Percentiles rank a stretch among this genome's conserved stretches.
These are phyloP conservation scores for Magallana angulata DNA, from an alignment of 1,140 invertebrate genomes.

Conservation along the genomic window DNA sequence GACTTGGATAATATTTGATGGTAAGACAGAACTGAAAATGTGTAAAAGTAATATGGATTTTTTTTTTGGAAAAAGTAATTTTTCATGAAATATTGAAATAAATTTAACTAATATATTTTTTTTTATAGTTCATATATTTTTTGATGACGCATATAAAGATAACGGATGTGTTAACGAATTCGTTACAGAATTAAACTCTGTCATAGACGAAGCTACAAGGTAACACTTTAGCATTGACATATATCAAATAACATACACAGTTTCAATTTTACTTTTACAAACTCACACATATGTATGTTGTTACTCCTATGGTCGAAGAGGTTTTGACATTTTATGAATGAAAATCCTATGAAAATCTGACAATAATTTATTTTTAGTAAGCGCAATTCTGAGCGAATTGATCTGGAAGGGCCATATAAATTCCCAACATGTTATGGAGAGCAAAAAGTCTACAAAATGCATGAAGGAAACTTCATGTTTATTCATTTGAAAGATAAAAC, in stretches of 20 bases:
- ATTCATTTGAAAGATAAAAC: slow-evolving; percentile 98
- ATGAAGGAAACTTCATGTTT: slow-evolving; percentile 98
- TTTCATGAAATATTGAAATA: background rate
- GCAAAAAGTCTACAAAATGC: slow-evolving; percentile 91
- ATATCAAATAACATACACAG: no score
- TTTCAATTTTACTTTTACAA: no score
- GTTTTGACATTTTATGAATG: no score
- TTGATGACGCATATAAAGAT: slow-evolving; percentile 97
- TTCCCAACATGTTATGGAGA: slow-evolving; percentile 97
- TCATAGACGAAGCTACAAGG: slow-evolving; percentile 95
- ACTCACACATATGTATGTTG: no score
- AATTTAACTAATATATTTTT: background rate
- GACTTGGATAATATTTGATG: no score
- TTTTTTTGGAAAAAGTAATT: background rate
- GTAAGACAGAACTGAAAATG: background rate
- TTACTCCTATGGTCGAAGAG: no score
- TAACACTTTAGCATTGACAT: slow-evolving; percentile 36
- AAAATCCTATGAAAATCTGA: background rate
- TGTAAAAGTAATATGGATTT: background rate
- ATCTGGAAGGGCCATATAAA: slow-evolving; percentile 95
- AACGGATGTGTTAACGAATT: slow-evolving; percentile 97
- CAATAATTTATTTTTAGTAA: slow-evolving; percentile 60
- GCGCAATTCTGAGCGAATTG: slow-evolving; percentile 89
- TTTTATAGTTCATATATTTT: background rate
- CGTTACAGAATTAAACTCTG: slow-evolving; percentile 93